Conservation (phyloP, 2,888 invertebrate genomes). For the Drosophila anomelani region DNA sequence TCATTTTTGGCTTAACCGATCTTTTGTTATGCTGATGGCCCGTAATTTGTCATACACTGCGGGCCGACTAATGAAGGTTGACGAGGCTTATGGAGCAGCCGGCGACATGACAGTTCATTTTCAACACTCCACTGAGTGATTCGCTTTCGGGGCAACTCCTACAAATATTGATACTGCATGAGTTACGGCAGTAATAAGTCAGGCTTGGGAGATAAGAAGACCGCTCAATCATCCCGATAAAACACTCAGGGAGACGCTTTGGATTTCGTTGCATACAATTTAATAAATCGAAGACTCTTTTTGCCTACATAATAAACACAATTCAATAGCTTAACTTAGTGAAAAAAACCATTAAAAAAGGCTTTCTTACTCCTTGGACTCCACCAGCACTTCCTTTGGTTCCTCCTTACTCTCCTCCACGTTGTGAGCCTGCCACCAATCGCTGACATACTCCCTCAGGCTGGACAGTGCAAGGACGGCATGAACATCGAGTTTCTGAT, state of each 20-base stretch:
- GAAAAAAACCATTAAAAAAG: slow-evolving; percentile 3
- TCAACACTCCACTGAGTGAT: slow-evolving; percentile 44
- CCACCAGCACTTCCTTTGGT: neutral
- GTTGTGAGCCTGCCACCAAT: slow-evolving; percentile 70
- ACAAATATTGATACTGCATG: slow-evolving; percentile 36
- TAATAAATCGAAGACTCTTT: slow-evolving; percentile 15
- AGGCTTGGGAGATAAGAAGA: neutral
- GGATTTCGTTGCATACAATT: slow-evolving; percentile 29
- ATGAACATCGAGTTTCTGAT: slow-evolving; percentile 56
- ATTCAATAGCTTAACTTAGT: slow-evolving; percentile 25
- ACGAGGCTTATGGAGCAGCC: slow-evolving; percentile 50
- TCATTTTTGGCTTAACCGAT: slow-evolving; percentile 49
- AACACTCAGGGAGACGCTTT: neutral
- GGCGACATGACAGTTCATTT: slow-evolving; percentile 56
- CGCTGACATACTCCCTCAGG: slow-evolving; percentile 66
- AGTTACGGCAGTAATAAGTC: slow-evolving; percentile 33
- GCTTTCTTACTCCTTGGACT: slow-evolving; percentile 1
- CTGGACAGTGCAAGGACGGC: slow-evolving; percentile 74
- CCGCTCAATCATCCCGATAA: slow-evolving; percentile 12
- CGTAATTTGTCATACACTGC: slow-evolving; percentile 66
- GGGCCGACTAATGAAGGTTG: slow-evolving; percentile 46
- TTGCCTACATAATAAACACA: slow-evolving; percentile 23
- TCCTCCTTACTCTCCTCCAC: neutral
- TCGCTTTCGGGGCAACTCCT: slow-evolving; percentile 27
- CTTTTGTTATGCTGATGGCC: slow-evolving; percentile 63